phyloP scores from a whole-genome alignment of 1,140 invertebrate genomes.

The Macrobrachium nipponense region DNA sequence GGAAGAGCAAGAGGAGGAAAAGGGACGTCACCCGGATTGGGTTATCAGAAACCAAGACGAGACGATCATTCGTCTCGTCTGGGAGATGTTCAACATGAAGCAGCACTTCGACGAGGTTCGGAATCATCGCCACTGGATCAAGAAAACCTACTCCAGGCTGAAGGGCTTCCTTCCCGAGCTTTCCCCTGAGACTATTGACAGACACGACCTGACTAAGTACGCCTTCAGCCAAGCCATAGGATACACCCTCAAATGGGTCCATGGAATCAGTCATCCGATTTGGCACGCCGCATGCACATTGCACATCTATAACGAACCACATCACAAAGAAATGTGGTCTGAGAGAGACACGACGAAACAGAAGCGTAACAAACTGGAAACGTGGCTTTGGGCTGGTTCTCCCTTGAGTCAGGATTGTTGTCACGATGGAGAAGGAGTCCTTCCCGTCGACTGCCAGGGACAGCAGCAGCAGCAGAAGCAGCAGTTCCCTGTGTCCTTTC shows the following conservation, averaged over 20 bases:
- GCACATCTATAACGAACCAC: conserved; percentile 35
- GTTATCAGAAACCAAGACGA: conserved; percentile 21
- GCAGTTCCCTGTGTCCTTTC: conserved; percentile 3
- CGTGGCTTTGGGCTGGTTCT: neutral
- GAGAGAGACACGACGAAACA: neutral
- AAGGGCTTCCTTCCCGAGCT: conserved; percentile 9
- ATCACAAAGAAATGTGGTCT: conserved; percentile 31
- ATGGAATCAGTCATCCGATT: conserved; percentile 19
- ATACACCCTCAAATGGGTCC: conserved; percentile 31
- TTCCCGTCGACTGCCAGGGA: neutral
- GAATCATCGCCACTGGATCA: conserved; percentile 19
- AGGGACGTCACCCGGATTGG: neutral
- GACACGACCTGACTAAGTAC: conserved; percentile 36
- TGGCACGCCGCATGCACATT: conserved; percentile 15
- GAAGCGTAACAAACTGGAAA: conserved; percentile 12
- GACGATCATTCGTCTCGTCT: conserved; percentile 1
- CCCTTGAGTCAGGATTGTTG: neutral
- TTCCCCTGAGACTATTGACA: conserved; percentile 17
- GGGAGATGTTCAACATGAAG: conserved; percentile 42
- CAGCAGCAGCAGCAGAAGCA: too few relatives aligned
- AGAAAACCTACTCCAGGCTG: conserved; percentile 20
- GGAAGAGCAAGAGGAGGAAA: neutral
- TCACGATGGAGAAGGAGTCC: neutral
- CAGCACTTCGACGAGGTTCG: conserved; percentile 11
- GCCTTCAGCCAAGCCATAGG: conserved; percentile 43